Base-by-base conservation (phyloP, 2,888 invertebrate genomes). In the Schrankia costaestrigalis region DNA sequence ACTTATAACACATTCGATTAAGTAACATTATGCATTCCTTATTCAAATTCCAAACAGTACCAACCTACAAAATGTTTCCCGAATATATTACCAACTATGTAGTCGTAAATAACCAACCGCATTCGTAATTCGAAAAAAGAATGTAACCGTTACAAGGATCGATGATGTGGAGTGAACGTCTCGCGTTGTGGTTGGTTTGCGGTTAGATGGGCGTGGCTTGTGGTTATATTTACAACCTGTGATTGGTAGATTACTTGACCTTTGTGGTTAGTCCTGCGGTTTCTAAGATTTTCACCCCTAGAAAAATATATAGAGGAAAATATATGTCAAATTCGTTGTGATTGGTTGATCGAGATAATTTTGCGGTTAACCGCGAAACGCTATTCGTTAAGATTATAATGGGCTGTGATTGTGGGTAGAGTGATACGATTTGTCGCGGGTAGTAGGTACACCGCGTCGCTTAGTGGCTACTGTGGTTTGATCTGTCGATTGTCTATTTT, bases 201-300 rank as follows among this genome's bases (percentile, higher is more conserved):
- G 91, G 91, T 91, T 89, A 87, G 71, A 65, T 70, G 86, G 90
- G 91, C 90, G 90, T 88, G 89, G 90, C 78, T 83, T 90, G 90
- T 64, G 90, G 90, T 90, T 81, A 84, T 77, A 88, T 85, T 85
- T 86, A 84, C 82, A 80, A 80, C 70, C 76, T 77, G 65, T 80
- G 67, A 91, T 91, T 91, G 91, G 91, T 73, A 80, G 81, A 85
- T 83, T 71, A 84, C 78, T 81, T 87, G 83, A 85, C 86, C 84
- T 86, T 87, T 88, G 89, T 66, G 89, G 89, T 88, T 87, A 85
- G 81, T 72, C 78, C 62, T 90, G 91, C 79, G 91, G 91, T 91
- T 90, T 85, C 84, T 84, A 88, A 88, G 89, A 88, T 86, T 84
- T 85, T 82, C 87, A 82, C 81, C 79, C 80, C 68, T 61, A 80